These are phyloP conservation scores for Tipula unca DNA, from an alignment of 2,888 invertebrate genomes.

Conservation along the genomic window DNA sequence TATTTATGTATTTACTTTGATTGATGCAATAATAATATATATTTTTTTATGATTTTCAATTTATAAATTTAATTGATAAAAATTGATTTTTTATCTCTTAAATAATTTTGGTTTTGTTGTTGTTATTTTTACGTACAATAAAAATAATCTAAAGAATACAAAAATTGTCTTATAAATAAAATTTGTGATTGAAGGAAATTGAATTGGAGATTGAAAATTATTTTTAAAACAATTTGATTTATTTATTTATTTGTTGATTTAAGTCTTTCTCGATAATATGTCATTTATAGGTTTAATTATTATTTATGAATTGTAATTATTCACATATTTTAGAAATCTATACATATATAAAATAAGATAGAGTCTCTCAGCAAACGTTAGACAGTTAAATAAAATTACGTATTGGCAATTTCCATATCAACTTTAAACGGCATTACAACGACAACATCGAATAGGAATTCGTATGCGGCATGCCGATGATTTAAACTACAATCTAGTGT, in stretches of 20 bases:
- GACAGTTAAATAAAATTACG: too few relatives aligned
- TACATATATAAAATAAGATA: too few relatives aligned
- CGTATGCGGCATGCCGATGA: too few relatives aligned
- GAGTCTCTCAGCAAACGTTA: too few relatives aligned
- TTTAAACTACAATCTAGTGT: too few relatives aligned
- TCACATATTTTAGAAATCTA: too few relatives aligned
- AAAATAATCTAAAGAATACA: background rate
- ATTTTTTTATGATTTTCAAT: background rate
- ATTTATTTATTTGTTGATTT: background rate
- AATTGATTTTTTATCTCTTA: background rate
- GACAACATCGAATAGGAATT: too few relatives aligned
- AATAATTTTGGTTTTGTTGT: background rate
- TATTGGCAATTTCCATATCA: too few relatives aligned
- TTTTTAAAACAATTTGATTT: background rate
- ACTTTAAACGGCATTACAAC: too few relatives aligned
- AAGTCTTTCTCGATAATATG: background rate
- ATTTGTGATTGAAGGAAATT: background rate
- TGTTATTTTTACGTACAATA: background rate
- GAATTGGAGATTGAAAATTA: background rate
- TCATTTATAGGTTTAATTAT: background rate
- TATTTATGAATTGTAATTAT: background rate
- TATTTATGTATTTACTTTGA: background rate
- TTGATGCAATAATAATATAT: background rate
- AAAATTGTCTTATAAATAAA: background rate
- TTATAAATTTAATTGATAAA: background rate